Evolutionary conservation across 2,797 vertebrate species (phyloP), one percentile per base, ranked within the genome.

Genomic region (Tympanoctomys barrerae): DNA sequence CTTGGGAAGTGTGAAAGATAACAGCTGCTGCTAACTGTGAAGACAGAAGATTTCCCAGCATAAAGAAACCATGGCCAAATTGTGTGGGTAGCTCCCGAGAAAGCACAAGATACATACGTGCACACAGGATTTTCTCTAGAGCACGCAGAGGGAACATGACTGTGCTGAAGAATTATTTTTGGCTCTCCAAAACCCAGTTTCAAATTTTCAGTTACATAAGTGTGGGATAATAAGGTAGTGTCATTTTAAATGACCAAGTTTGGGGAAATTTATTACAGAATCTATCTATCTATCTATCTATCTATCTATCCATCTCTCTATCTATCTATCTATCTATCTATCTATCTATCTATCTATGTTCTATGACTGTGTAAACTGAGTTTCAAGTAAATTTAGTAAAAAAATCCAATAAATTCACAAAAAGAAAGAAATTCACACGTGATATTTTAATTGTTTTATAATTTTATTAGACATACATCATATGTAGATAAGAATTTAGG

Each of bases 101-200:
- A 75, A 33, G 26, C 71, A n/a, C 2, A 70, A 80, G 33, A 28
- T 2, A 0, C 3, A 28, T 2, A 0, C 3, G 39, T 46, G 39
- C 31, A 28, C 42, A 77, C 9, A 82, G 7, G 18, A 4, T 75
- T 57, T 62, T 39, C 3, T 54, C 4, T 52, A 14, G 19, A 89
- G 28, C 10, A 49, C 42, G 13, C 24, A 18, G 10, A 89, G 33
- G 24, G 0, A 68, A 5, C 26, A 46, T 4, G 36, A 24, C 22
- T 13, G 7, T 75, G 16, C 2, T 16, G 7, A 61, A 18, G 73
- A 33, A 19, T 61, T 54, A 11, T 54, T 66, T 94, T 79, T 42
- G 22, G 1, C 33, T 24, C 46, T 26, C 6, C 26, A 14, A 92
- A 66, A 83, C 0, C 2, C 4, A 73, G 13, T 71, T 49, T 54